Conservation (phyloP, 2,113 vertebrate genomes). For the Gopherus evgoodei region DNA sequence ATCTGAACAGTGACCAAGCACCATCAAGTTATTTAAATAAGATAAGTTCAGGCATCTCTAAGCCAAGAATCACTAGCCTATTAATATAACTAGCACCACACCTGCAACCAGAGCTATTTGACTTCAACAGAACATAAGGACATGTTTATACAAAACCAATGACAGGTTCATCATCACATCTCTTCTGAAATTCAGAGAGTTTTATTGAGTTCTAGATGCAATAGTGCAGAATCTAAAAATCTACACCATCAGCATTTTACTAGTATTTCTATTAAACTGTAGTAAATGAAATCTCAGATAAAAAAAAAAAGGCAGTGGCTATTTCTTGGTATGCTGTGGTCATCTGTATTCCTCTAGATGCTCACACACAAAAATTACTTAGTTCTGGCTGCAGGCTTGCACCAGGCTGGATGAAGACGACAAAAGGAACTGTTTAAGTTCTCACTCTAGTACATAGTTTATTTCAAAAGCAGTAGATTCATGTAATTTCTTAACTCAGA, state of each 20-base stretch:
- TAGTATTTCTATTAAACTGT: background rate
- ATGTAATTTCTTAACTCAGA: background rate
- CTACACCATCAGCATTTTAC: background rate
- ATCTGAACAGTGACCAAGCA: background rate
- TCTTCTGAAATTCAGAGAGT: background rate
- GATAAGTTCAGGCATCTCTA: background rate
- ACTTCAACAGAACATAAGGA: background rate
- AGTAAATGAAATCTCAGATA: background rate
- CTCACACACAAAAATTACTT: background rate
- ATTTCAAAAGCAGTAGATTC: background rate
- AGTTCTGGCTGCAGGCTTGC: too few species aligned
- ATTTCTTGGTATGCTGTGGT: background rate
- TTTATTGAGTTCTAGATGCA: background rate
- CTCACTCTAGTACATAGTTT: rapidly evolving
- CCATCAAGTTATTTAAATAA: background rate
- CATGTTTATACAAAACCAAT: background rate
- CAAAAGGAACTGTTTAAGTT: background rate
- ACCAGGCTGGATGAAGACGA: background rate
- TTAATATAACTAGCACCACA: background rate
- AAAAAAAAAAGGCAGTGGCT: background rate
- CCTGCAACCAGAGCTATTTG: rapidly evolving
- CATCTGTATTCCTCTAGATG: background rate
- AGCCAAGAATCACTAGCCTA: background rate
- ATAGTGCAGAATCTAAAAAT: background rate
- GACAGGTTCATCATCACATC: background rate